Evolutionary conservation across 2,797 vertebrate species (phyloP), one percentile per base, ranked within the genome.

Genomic region (Coccyzus lansbergi): DNA sequence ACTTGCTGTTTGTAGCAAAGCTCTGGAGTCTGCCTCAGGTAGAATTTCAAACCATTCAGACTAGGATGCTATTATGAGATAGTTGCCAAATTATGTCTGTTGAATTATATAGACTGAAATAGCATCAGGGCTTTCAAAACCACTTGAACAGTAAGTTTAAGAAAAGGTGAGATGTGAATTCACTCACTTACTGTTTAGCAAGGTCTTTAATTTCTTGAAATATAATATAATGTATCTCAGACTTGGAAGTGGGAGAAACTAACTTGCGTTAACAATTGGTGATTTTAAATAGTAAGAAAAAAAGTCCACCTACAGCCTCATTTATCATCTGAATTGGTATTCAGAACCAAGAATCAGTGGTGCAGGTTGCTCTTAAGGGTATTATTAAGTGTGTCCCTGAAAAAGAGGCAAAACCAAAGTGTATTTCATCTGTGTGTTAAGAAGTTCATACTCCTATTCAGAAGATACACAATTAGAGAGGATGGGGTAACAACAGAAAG

Each of bases 281-380:
- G 95, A 92, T 87, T 96, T 93, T 83, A 93, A 94, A 93, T 58
- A 33, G 15, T 71, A 58, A 81, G 67, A 34, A 12, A 72, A 78
- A 81, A 93, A 92, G 52, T 60, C 82, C 65, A 83, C 86, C 83
- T 92, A 63, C 75, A 76, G 38, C 55, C 76, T 82, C 31, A 58
- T 81, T 93, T 92, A 86, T 22, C 83, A 90, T 86, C 85, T 91
- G 74, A 87, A 88, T 86, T 77, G 40, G 21, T 88, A 86, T 80
- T 92, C 84, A 89, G 64, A 91, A 56, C 33, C 51, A 82, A 92
- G 48, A 88, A 70, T 69, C 68, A 52, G 48, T 38, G 71, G 58
- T 58, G 25, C 69, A 86, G 31, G 42, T 59, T 75, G 53, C 48
- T 92, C 10, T 82, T 88, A n/a, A 42, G n/a, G 33, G 6, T 86